A percentile compares a stretch with the other conserved stretches of the same genome.
phyloP scores from a whole-genome alignment of 2,797 vertebrate species.

The Arctocebus calabarensis region DNA sequence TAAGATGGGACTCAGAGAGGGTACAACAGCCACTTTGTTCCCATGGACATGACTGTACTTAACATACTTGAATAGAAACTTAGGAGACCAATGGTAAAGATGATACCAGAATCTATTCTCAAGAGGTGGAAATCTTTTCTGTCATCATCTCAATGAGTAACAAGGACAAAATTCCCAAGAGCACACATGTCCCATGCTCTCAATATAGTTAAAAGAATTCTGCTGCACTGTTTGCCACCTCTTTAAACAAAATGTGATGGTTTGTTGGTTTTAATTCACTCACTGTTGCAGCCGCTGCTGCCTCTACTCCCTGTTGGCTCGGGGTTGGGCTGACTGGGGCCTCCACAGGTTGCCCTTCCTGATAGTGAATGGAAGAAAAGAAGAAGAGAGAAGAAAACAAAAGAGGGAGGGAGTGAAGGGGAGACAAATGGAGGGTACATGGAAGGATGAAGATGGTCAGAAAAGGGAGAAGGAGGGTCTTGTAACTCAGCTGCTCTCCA shows the following conservation, averaged over 20 bases:
- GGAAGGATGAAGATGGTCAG: slow-evolving; percentile 88
- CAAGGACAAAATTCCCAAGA: slow-evolving; percentile 56
- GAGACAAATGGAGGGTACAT: slow-evolving; percentile 87
- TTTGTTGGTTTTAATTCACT: slow-evolving; percentile 84
- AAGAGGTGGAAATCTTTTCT: slow-evolving; percentile 82
- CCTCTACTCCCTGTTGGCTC: slow-evolving; percentile 89
- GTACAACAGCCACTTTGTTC: neutral
- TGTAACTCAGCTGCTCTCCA: slow-evolving; percentile 86
- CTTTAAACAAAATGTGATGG: slow-evolving; percentile 78
- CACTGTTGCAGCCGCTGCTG: slow-evolving; percentile 90
- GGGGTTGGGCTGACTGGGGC: slow-evolving; percentile 88
- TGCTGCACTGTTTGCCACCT: slow-evolving; percentile 81
- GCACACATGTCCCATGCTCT: slow-evolving; percentile 44
- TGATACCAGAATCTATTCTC: slow-evolving; percentile 80
- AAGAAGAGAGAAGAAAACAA: slow-evolving; percentile 82
- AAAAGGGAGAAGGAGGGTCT: slow-evolving; percentile 88
- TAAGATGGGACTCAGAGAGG: slow-evolving; percentile 21
- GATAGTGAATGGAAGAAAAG: slow-evolving; percentile 87
- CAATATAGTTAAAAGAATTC: slow-evolving; percentile 1
- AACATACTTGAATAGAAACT: slow-evolving; percentile 70
- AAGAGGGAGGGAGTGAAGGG: slow-evolving; percentile 73
- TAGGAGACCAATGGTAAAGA: slow-evolving; percentile 73
- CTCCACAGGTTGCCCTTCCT: slow-evolving; percentile 89
- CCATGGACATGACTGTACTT: slow-evolving; percentile 65
- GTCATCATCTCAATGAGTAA: slow-evolving; percentile 65